Evolutionary conservation across 2,113 vertebrate genomes (phyloP).

Genomic region (Panthera uncia): DNA sequence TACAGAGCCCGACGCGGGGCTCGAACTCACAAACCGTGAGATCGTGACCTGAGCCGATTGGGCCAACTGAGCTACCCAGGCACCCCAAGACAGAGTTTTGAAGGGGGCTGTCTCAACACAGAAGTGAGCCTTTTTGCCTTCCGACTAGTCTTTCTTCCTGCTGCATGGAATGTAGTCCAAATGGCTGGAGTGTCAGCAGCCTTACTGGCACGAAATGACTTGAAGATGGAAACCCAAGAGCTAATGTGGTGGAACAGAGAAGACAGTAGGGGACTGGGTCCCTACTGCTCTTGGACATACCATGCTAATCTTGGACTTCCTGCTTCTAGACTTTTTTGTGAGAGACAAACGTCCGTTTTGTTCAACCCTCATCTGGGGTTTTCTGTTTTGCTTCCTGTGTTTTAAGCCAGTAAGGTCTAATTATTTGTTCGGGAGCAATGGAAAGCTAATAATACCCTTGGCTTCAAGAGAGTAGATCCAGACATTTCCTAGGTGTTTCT

Average conservation of each 20-base stretch:
- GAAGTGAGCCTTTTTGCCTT: not conserved
- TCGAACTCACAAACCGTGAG: too few species aligned
- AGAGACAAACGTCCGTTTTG: not conserved
- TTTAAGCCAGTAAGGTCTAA: not conserved
- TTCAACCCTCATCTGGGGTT: not conserved
- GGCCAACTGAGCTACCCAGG: too few species aligned
- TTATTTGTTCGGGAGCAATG: not conserved
- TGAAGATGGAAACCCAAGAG: not conserved
- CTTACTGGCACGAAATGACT: not conserved
- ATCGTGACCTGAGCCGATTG: too few species aligned
- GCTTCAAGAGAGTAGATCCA: not conserved
- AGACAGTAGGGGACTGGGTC: not conserved
- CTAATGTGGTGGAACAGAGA: not conserved
- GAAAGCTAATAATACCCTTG: not conserved
- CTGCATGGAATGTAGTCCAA: not conserved
- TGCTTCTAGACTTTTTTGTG: not conserved
- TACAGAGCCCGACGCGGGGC: too few species aligned
- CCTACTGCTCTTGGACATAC: not conserved
- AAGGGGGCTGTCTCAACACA: not conserved
- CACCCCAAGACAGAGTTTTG: not conserved
- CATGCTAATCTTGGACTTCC: not conserved
- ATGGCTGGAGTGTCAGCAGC: not conserved
- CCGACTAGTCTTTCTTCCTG: not conserved
- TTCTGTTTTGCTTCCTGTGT: not conserved
- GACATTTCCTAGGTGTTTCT: not conserved